phyloP scores from a whole-genome alignment of 2,797 vertebrate genomes.

The Adrianichthys oophorus region DNA sequence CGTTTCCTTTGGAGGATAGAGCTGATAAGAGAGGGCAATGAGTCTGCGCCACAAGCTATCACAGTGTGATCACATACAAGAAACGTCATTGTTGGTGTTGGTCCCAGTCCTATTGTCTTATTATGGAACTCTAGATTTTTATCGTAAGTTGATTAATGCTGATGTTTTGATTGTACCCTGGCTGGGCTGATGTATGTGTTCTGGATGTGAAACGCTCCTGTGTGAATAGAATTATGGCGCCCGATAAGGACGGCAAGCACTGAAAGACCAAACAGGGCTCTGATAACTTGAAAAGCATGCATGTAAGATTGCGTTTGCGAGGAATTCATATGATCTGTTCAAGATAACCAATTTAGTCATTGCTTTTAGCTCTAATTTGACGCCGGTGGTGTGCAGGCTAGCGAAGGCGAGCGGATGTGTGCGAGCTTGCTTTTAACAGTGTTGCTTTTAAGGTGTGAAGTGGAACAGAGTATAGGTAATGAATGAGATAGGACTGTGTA shows the following conservation, averaged over 20 bases:
- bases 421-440: conserved; percentile 10
- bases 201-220: conserved; percentile 33
- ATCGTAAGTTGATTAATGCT: conserved; percentile 55
- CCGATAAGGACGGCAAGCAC: conserved; percentile 30
- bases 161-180: conserved; percentile 38
- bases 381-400: neutral
- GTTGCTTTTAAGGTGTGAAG: conserved; percentile 63
- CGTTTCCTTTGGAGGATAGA: conserved; percentile 42
- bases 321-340: conserved; percentile 35
- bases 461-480: conserved; percentile 73
- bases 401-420: conserved; percentile 14
- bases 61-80: conserved; percentile 53
- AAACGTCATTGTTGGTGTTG: conserved; percentile 40
- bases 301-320: conserved; percentile 11
- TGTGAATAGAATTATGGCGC: conserved; percentile 27
- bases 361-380: conserved; percentile 44
- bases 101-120: conserved; percentile 46
- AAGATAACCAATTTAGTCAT: conserved; percentile 51
- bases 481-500: conserved; percentile 70
- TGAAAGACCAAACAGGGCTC: conserved; percentile 16
- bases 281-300: conserved; percentile 13
- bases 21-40: conserved; percentile 58
- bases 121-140: conserved; percentile 56
- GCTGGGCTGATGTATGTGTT: conserved; percentile 18
- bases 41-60: conserved; percentile 50